Conservation (phyloP, 1,140 invertebrate species). For the Drosophila leontia region DNA sequence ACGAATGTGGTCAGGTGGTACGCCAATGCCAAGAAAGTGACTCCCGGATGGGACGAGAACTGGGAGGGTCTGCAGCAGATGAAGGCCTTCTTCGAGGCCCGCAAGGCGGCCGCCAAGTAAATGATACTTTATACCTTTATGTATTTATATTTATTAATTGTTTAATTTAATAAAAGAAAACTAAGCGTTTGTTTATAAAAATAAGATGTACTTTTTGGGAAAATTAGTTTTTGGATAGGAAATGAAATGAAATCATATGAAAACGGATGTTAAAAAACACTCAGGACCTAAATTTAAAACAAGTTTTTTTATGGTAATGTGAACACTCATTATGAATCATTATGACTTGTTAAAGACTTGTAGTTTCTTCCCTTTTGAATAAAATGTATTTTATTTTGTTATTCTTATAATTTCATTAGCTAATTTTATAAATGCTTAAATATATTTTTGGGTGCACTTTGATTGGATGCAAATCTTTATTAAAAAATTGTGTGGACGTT, state of each 20-base stretch:
- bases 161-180: slow-evolving; percentile 14
- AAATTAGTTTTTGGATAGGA: neutral
- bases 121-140: neutral
- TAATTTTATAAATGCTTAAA: too few relatives aligned
- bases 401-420: too few relatives aligned
- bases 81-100: slow-evolving; percentile 1
- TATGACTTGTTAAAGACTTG: too few relatives aligned
- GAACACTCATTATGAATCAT: too few relatives aligned
- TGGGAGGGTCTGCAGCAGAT: slow-evolving; percentile 14
- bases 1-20: slow-evolving; percentile 50
- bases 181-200: neutral
- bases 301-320: too few relatives aligned
- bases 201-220: neutral
- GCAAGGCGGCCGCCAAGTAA: slow-evolving; percentile 4
- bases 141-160: neutral
- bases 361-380: too few relatives aligned
- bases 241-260: neutral
- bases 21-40: slow-evolving; percentile 36
- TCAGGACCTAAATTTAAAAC: too few relatives aligned
- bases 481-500: too few relatives aligned
- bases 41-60: slow-evolving; percentile 54
- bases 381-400: too few relatives aligned
- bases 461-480: too few relatives aligned
- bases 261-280: too few relatives aligned
- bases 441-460: too few relatives aligned